A percentile compares a stretch with the other conserved stretches of the same genome.
phyloP scores from a whole-genome alignment of 2,113 vertebrate species.

The Apteryx owenii region DNA sequence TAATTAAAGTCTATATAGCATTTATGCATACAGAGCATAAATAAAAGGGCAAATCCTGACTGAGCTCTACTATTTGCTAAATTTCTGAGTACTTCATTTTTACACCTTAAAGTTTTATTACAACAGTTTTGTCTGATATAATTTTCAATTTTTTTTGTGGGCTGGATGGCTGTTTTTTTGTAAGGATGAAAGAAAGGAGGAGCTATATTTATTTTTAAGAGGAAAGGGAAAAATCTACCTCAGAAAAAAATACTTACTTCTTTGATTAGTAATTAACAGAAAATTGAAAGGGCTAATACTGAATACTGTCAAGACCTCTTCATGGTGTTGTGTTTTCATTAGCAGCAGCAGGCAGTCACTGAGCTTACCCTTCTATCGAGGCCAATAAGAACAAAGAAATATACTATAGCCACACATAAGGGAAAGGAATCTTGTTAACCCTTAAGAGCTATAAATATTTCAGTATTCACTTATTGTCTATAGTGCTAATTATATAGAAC shows the following conservation, averaged over 20 bases:
- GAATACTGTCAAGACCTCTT: not conserved
- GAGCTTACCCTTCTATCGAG: not conserved
- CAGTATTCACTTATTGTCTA: not conserved
- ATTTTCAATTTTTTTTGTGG: not conserved
- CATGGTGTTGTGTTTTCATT: not conserved
- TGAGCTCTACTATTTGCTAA: not conserved
- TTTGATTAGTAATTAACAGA: constrained; percentile 1
- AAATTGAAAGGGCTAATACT: not conserved
- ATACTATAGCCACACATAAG: not conserved
- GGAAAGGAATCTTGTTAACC: not conserved
- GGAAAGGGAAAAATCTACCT: not conserved
- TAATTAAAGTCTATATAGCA: not conserved
- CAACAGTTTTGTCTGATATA: not conserved
- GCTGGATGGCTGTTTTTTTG: not conserved
- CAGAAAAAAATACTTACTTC: not conserved
- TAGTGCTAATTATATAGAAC: rapidly evolving
- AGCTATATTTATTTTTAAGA: not conserved
- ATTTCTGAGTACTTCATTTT: not conserved
- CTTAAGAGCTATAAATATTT: not conserved
- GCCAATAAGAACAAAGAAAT: not conserved
- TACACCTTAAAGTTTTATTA: not conserved
- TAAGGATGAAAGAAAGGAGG: not conserved
- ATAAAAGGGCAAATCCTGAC: not conserved
- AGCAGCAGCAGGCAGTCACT: not conserved
- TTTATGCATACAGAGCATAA: not conserved